These are phyloP conservation scores for Amphibalanus amphitrite DNA, from an alignment of 1,140 invertebrate genomes.

Conservation along the genomic window DNA sequence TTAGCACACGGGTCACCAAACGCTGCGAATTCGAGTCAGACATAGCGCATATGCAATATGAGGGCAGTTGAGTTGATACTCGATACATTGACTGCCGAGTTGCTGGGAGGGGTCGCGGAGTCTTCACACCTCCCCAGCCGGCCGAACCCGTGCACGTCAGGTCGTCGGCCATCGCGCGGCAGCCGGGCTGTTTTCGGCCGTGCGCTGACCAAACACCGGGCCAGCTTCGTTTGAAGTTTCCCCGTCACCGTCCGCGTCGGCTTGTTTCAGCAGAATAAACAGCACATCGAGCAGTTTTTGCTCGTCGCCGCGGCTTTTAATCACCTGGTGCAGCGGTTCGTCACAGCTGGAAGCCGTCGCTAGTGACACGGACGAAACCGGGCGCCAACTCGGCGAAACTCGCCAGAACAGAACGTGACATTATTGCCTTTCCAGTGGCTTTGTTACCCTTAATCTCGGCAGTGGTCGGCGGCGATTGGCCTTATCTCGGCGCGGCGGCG, in stretches of 20 bases:
- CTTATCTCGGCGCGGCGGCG: background rate
- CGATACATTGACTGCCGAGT: too few relatives aligned
- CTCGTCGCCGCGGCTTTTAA: background rate
- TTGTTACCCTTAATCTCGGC: background rate
- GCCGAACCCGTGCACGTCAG: background rate
- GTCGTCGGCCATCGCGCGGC: background rate
- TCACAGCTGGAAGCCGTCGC: background rate
- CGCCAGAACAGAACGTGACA: background rate
- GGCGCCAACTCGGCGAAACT: background rate
- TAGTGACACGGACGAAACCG: background rate
- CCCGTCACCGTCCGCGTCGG: too few relatives aligned
- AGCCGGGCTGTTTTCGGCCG: background rate
- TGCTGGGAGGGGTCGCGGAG: too few relatives aligned
- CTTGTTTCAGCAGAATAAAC: background rate
- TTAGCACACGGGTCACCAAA: too few relatives aligned
- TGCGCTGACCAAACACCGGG: background rate
- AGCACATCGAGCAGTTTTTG: background rate
- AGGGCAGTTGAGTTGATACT: too few relatives aligned
- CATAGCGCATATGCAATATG: too few relatives aligned
- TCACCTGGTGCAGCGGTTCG: background rate
- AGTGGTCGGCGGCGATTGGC: background rate
- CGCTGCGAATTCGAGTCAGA: too few relatives aligned
- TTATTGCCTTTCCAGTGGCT: background rate
- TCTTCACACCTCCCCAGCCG: background rate
- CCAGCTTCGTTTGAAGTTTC: background rate